Evolutionary conservation across 2,888 invertebrate species (phyloP).

Genomic region (Mesopsocus fuscifrons): DNA sequence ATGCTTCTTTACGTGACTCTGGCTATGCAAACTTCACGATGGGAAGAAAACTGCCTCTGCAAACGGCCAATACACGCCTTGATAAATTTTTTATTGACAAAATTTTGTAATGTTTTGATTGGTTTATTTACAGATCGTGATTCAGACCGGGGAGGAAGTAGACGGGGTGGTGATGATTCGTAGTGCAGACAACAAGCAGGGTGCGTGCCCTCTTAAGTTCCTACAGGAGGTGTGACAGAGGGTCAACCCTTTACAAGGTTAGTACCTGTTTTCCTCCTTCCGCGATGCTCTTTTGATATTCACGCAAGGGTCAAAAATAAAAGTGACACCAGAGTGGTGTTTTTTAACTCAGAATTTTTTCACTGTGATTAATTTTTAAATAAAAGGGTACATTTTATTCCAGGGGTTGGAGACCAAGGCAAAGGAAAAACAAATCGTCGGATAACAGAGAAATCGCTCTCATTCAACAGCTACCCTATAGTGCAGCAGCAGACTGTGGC

Average conservation of each 20-base stretch:
- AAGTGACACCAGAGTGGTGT: neutral
- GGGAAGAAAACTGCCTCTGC: too few relatives aligned
- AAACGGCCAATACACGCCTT: too few relatives aligned
- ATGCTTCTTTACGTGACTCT: too few relatives aligned
- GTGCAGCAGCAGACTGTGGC: neutral
- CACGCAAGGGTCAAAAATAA: neutral
- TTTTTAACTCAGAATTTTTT: slow-evolving; percentile 1
- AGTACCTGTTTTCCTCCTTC: too few relatives aligned
- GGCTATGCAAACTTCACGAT: too few relatives aligned
- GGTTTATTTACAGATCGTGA: slow-evolving; percentile 45
- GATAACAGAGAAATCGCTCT: slow-evolving; percentile 1
- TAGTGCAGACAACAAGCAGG: slow-evolving; percentile 81
- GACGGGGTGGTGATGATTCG: slow-evolving; percentile 89
- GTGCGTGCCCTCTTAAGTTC: slow-evolving; percentile 84
- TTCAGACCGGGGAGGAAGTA: slow-evolving; percentile 75
- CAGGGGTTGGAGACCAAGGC: neutral
- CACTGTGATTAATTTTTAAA: too few relatives aligned
- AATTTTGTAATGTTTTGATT: too few relatives aligned
- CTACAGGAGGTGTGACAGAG: slow-evolving; percentile 82
- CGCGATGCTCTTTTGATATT: slow-evolving; percentile 1
- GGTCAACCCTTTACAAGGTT: neutral
- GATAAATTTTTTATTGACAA: too few relatives aligned
- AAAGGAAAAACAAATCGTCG: neutral
- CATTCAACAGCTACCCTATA: slow-evolving; percentile 6
- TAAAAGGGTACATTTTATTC: too few relatives aligned